A percentile compares a stretch with the other conserved stretches of the same genome.
Conservation (phyloP, 1,140 invertebrate species). For the Aporrectodea caliginosa region DNA sequence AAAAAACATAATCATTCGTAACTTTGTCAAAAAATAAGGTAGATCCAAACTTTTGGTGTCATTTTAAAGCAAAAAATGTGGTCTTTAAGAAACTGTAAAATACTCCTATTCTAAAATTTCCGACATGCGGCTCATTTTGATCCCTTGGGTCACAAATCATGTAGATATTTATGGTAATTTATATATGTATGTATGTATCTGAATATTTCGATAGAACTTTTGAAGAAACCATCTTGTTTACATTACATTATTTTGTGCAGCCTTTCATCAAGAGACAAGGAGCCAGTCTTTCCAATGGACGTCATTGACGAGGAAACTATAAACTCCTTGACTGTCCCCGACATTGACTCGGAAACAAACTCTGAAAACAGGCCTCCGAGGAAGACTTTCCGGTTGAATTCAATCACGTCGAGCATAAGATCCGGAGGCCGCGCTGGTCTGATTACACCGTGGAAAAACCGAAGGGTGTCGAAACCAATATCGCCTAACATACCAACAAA, state of each 20-base stretch:
- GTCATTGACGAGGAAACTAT: not conserved
- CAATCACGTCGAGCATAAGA: not conserved
- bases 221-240: not conserved
- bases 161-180: not conserved
- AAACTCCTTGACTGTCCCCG: constrained; percentile 24
- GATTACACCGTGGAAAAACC: too few species aligned
- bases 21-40: too few species aligned
- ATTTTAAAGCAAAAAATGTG: not conserved
- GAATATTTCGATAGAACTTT: not conserved
- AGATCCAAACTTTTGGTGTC: too few species aligned
- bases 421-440: too few species aligned
- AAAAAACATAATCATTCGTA: too few species aligned
- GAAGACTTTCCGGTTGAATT: not conserved
- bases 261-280: not conserved
- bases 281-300: not conserved
- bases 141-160: not conserved
- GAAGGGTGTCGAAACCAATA: too few species aligned
- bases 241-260: not conserved
- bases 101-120: not conserved
- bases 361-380: not conserved
- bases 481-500: too few species aligned
- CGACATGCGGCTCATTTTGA: not conserved
- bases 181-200: too few species aligned
- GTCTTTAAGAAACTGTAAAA: not conserved
- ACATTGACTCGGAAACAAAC: not conserved